phyloP scores from a whole-genome alignment of 2,113 vertebrate genomes.

The Channa argus region DNA sequence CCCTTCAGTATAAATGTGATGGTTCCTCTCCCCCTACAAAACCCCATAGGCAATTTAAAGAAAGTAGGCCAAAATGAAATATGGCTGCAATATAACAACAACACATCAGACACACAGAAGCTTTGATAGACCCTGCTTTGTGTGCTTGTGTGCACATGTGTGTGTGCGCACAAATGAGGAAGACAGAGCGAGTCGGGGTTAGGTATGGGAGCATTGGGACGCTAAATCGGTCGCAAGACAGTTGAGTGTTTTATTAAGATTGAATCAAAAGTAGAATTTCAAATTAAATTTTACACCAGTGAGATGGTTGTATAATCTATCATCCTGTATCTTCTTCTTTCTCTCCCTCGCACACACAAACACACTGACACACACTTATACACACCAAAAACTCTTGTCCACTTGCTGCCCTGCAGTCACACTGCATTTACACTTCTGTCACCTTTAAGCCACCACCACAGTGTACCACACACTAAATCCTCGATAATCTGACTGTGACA shows the following conservation, averaged over 20 bases:
- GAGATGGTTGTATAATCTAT: conserved; percentile 63
- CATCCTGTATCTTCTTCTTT: conserved; percentile 27
- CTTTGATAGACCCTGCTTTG: conserved; percentile 71
- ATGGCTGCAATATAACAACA: conserved; percentile 86
- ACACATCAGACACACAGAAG: conserved; percentile 79
- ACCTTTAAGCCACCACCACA: conserved; percentile 63
- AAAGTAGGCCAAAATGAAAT: conserved; percentile 87
- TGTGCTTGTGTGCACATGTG: conserved; percentile 47
- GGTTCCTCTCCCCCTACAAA: conserved; percentile 79
- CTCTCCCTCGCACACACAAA: neutral
- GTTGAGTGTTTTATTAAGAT: conserved; percentile 76
- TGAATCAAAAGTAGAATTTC: conserved; percentile 66
- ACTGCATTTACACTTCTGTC: conserved; percentile 43
- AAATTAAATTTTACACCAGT: conserved; percentile 67
- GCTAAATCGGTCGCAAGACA: conserved; percentile 68
- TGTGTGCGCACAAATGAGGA: conserved; percentile 27
- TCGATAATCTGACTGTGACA: conserved; percentile 71
- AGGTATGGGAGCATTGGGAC: conserved; percentile 60
- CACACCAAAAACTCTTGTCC: conserved; percentile 9
- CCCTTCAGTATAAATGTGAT: conserved; percentile 82
- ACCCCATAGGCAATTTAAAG: conserved; percentile 84
- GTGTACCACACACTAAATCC: conserved; percentile 69
- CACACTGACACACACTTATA: conserved; percentile 6
- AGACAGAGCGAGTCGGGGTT: conserved; percentile 53
- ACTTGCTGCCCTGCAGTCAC: conserved; percentile 31